Conservation (phyloP, 1,140 invertebrate species). For the Halictus rubicundus region DNA sequence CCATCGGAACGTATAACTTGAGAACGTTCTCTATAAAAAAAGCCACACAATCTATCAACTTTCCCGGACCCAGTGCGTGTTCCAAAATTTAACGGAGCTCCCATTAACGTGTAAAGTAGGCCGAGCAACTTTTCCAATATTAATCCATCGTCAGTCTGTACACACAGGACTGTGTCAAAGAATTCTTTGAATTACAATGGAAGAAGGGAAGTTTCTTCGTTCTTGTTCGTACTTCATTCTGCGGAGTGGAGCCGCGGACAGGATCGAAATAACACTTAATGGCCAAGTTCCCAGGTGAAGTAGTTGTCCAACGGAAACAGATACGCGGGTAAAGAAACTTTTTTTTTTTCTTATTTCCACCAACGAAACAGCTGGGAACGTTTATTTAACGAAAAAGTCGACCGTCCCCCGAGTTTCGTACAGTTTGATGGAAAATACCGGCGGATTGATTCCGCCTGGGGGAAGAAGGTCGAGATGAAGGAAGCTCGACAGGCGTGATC, state of each 20-base stretch:
- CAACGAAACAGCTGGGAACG: not conserved
- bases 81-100: no score
- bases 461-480: conserved; percentile 59
- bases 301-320: not conserved
- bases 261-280: not conserved
- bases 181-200: not conserved
- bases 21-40: no score
- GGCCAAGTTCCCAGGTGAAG: not conserved
- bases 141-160: not conserved
- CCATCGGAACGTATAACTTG: no score
- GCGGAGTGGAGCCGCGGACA: not conserved
- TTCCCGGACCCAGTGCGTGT: no score
- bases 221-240: not conserved
- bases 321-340: not conserved
- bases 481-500: conserved; percentile 41
- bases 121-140: not conserved
- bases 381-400: conserved; percentile 34
- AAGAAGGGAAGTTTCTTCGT: not conserved
- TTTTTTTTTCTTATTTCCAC: not conserved
- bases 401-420: not conserved
- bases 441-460: not conserved
- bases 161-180: not conserved
- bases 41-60: no score
- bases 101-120: no score
- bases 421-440: conserved; percentile 13